phyloP scores from a whole-genome alignment of 2,113 vertebrate genomes.

The Alectura lathami region DNA sequence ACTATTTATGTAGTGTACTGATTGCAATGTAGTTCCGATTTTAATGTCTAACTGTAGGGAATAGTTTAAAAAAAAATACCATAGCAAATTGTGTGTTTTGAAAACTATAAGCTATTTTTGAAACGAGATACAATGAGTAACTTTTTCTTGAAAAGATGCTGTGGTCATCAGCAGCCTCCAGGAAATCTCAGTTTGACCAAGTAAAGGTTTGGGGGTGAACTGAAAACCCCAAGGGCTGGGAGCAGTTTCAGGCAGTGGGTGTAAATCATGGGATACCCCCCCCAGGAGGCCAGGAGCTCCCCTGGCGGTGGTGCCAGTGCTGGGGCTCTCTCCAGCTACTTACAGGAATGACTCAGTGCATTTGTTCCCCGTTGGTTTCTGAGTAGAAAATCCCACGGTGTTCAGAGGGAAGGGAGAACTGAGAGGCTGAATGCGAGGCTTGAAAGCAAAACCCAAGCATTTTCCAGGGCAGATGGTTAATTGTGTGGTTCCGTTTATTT shows the following conservation, averaged over 20 bases:
- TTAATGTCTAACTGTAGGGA: background rate
- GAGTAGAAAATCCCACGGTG: background rate
- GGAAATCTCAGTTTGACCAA: background rate
- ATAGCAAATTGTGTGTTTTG: background rate
- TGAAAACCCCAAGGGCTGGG: background rate
- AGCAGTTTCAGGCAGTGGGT: background rate
- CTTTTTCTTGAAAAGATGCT: rapidly evolving
- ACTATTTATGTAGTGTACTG: conserved; percentile 51
- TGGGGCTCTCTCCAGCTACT: background rate
- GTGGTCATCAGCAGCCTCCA: background rate
- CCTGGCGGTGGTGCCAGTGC: background rate
- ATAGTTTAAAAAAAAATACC: background rate
- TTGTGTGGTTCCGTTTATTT: conserved; percentile 26
- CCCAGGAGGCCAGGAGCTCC: background rate
- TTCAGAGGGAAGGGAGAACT: background rate
- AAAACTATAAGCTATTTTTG: background rate
- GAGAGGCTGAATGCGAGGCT: conserved; percentile 17
- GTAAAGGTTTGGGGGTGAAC: background rate
- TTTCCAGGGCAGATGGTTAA: conserved; percentile 48
- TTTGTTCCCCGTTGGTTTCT: background rate
- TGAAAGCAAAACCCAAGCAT: background rate
- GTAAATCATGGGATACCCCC: background rate
- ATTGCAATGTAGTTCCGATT: conserved; percentile 21
- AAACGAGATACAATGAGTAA: background rate
- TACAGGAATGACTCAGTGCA: background rate